phyloP scores from a whole-genome alignment of 92 coral and sea anemone genomes.

The Paragorgia papillata region DNA sequence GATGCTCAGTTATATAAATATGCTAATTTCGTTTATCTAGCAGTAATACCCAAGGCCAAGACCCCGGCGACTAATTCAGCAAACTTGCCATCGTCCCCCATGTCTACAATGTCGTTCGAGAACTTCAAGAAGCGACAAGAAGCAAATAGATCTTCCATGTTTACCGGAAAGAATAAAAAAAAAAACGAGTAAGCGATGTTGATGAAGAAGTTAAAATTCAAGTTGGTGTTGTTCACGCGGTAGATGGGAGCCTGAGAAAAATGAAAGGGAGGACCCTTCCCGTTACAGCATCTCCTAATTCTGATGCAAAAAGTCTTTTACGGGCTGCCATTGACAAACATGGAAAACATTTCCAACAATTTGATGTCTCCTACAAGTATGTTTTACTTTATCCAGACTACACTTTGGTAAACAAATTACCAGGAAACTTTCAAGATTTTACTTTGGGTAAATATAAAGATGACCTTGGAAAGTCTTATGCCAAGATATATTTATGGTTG shows the following conservation, averaged over 20 bases:
- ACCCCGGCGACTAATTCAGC: no score
- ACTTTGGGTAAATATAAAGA: no score
- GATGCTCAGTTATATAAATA: no score
- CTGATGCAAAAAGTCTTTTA: not conserved
- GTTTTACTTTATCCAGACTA: no score
- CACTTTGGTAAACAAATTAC: no score
- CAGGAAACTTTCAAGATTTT: no score
- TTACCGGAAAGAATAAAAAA: not conserved
- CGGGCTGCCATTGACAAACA: constrained; percentile 12
- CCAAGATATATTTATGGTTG: no score
- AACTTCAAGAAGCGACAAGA: not conserved
- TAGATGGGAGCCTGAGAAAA: constrained; percentile 17
- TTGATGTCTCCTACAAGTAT: not conserved
- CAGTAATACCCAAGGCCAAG: no score
- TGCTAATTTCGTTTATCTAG: no score
- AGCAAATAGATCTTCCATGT: not conserved
- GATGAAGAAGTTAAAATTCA: constrained; percentile 33
- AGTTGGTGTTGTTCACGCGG: constrained; percentile 19
- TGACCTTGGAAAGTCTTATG: no score
- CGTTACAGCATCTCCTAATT: not conserved
- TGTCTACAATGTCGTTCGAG: not conserved
- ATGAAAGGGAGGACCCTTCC: constrained; percentile 26
- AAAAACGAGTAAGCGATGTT: not conserved
- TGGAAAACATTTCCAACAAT: constrained; percentile 19
- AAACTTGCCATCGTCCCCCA: not conserved